Percentiles rank a stretch among this genome's conserved stretches.
These are phyloP conservation scores for Tipula unca DNA, from an alignment of 2,888 invertebrate species.

Conservation along the genomic window DNA sequence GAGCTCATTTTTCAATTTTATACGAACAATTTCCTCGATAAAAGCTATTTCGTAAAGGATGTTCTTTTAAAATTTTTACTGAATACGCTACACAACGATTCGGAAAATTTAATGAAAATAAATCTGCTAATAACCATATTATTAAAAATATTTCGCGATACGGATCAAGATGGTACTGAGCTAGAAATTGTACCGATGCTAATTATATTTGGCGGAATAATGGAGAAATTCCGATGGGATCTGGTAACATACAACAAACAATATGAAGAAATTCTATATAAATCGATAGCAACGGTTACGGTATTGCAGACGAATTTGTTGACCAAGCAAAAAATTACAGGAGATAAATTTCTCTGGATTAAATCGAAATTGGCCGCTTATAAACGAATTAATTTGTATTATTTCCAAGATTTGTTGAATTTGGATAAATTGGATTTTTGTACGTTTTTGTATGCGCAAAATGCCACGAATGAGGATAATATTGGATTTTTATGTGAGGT, in stretches of 20 bases:
- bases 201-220: conserved; percentile 32
- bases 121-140: conserved; percentile 29
- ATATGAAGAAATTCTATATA: conserved; percentile 31
- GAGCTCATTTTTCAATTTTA: background rate
- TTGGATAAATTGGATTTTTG: background rate
- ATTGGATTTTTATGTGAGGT: conserved; percentile 24
- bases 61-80: background rate
- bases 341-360: conserved; percentile 36
- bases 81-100: background rate
- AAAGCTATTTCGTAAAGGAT: background rate
- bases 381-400: conserved; percentile 32
- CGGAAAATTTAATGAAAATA: background rate
- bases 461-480: background rate
- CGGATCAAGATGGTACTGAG: conserved; percentile 29
- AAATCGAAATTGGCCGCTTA: conserved; percentile 29
- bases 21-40: background rate
- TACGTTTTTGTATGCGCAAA: background rate
- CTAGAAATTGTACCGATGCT: conserved; percentile 33
- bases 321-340: conserved; percentile 31
- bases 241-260: conserved; percentile 31
- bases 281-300: conserved; percentile 30
- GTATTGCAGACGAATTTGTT: conserved; percentile 29
- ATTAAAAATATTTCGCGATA: conserved; percentile 27
- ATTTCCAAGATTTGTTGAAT: conserved; percentile 32
- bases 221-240: conserved; percentile 35